Evolutionary conservation across 2,113 vertebrate genomes (phyloP).

Genomic region (Dasyurus viverrinus): DNA sequence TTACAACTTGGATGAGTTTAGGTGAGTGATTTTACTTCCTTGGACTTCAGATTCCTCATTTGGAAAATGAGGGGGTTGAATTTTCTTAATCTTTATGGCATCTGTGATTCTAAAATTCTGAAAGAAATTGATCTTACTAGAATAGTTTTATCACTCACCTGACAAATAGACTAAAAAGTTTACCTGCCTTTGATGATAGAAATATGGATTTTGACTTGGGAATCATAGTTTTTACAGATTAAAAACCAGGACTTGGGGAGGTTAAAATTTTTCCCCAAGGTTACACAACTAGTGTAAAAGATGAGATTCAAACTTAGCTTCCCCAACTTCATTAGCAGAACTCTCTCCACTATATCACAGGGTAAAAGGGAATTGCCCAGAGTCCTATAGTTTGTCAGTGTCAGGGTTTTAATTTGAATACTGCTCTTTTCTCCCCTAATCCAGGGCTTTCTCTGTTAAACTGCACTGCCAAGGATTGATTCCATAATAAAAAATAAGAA

Average conservation of each 20-base stretch:
- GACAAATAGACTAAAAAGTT: not conserved
- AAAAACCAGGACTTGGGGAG: not conserved
- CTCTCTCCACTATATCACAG: not conserved
- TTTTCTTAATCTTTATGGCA: not conserved
- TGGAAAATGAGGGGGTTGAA: not conserved
- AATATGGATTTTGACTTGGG: not conserved
- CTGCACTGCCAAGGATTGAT: not conserved
- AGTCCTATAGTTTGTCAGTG: not conserved
- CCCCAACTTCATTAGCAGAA: not conserved
- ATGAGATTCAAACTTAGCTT: not conserved
- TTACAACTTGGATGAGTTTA: not conserved
- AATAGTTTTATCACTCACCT: not conserved
- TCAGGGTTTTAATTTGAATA: not conserved
- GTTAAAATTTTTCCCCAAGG: not conserved
- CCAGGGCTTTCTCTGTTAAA: not conserved
- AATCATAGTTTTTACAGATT: not conserved
- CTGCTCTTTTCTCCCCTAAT: not conserved
- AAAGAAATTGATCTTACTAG: not conserved
- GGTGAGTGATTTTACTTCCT: not conserved
- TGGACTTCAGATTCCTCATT: not conserved
- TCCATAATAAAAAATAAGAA: not conserved
- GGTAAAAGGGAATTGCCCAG: not conserved
- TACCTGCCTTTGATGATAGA: not conserved
- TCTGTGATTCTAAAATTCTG: not conserved
- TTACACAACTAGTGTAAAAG: not conserved